phyloP scores from a whole-genome alignment of 2,797 vertebrate species.

The Presbytis comata region DNA sequence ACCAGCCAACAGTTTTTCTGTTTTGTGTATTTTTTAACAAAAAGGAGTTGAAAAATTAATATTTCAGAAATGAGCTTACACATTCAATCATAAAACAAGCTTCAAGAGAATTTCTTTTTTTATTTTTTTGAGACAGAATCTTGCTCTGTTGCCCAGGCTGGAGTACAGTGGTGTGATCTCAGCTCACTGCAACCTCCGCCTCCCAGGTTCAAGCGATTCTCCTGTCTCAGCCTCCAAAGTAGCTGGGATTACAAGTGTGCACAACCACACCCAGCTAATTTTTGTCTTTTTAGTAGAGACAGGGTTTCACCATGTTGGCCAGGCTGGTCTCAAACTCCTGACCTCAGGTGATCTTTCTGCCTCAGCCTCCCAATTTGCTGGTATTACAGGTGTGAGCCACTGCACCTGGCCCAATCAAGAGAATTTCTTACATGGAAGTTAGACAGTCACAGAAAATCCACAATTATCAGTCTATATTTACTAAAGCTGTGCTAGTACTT shows the following conservation, averaged over 20 bases:
- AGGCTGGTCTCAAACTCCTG: background rate
- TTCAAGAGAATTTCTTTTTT: constrained; percentile 8
- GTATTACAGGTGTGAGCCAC: background rate
- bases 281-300: background rate
- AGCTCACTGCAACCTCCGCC: background rate
- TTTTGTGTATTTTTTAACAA: background rate
- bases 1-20: background rate
- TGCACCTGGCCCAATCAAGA: background rate
- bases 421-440: background rate
- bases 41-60: background rate
- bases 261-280: background rate
- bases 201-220: background rate
- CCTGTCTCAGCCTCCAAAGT: background rate
- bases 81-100: background rate
- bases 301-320: background rate
- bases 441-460: constrained; percentile 19
- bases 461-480: background rate
- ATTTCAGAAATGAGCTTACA: background rate
- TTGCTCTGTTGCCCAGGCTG: background rate
- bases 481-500: background rate
- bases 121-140: background rate
- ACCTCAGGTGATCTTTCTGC: background rate
- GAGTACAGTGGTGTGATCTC: background rate
- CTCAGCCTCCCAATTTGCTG: background rate
- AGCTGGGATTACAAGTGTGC: background rate